phyloP scores from a whole-genome alignment of 2,888 invertebrate species.

The Tigriopus californicus region DNA sequence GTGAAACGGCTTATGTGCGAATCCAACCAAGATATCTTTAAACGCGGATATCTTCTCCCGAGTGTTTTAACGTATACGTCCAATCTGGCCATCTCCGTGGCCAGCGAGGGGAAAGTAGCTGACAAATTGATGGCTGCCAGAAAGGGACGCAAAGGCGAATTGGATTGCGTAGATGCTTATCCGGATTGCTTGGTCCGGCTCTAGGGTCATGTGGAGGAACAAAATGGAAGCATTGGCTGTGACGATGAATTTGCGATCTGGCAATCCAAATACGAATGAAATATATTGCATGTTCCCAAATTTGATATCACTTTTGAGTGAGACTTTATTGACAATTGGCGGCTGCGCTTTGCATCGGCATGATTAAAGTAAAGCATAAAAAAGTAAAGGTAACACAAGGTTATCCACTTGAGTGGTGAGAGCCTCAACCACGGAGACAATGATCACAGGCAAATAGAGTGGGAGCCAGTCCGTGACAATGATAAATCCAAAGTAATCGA shows the following conservation, averaged over 20 bases:
- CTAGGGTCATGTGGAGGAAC: too few relatives aligned
- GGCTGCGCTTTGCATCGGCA: too few relatives aligned
- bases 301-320: too few relatives aligned
- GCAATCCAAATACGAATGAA: too few relatives aligned
- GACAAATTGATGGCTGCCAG: background rate
- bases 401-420: slow-evolving; percentile 2
- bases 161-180: background rate
- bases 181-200: background rate
- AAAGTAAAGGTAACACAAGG: background rate
- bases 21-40: background rate
- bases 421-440: background rate
- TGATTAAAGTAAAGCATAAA: background rate
- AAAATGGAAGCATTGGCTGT: too few relatives aligned
- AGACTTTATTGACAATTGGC: too few relatives aligned
- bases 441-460: background rate
- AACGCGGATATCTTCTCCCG: background rate
- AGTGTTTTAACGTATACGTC: background rate
- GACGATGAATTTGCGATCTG: too few relatives aligned
- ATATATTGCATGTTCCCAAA: too few relatives aligned
- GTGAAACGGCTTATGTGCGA: background rate
- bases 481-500: background rate
- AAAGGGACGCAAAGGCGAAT: background rate
- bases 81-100: background rate
- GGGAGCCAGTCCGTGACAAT: background rate
- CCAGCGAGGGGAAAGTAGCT: background rate